Base-by-base conservation (phyloP, 2,888 invertebrate species). In the Drosophila pegasa region DNA sequence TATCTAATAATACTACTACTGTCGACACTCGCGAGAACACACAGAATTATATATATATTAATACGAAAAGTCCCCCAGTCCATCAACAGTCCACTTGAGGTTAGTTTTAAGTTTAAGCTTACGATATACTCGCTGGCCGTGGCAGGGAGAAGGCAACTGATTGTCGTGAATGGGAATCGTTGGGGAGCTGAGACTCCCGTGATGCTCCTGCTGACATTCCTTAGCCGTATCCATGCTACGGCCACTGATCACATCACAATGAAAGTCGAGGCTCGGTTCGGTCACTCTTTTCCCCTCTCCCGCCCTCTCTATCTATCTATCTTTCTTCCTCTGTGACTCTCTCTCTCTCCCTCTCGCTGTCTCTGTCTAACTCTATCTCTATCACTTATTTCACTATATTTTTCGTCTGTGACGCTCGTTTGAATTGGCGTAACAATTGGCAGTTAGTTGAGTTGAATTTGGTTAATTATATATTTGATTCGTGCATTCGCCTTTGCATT, bases 401-500 rank as follows among this genome's bases (percentile, higher is more conserved):
- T 57, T 52, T 43, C 56, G 47, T 45, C 60, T 69, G 43, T 50
- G 48, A 66, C 60, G 65, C 62, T 75, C 63, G 41, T 51, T 71
- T 29, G 29, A 76, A 83, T 87, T 83, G 83, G 82, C 87, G 79
- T 70, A 56, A 60, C 50, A 71, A 83, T 83, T 83, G 82, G 83
- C 83, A 81, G 76, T 63, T 75, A 64, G 69, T 67, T 69, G 48
- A 78, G 62, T 78, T 45, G 27, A 45, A 60, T 78, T 78, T 43
- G 61, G 59, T 80, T 78, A 40, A 66, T 59, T 76, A 58, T 70
- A 61, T 80, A 65, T 83, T 75, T 80, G 64, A 79, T 75, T 75
- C 61, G 55, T 41, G 59, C 71, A 72, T 75, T 71, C 27, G 38
- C 51, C 37, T 27, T 37, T 37, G 6, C 51, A 51, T 18, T 51